Percentiles rank a stretch among this genome's conserved stretches.
Conservation (phyloP, 2,113 vertebrate species). For the Delphinapterus leucas region DNA sequence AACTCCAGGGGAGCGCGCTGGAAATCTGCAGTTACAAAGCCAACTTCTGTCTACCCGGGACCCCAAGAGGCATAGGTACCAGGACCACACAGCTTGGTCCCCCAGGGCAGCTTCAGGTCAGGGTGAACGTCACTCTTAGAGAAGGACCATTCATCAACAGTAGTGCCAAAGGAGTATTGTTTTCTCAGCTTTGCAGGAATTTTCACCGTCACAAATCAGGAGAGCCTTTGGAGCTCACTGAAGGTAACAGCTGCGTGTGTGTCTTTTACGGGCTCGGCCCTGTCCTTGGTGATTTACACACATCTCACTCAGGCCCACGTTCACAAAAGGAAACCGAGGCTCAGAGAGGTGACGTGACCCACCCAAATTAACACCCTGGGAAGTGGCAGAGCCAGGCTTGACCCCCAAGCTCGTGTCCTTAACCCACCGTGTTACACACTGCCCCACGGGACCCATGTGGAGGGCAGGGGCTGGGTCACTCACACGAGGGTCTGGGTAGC, state of each 20-base stretch:
- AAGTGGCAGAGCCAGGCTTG: neutral
- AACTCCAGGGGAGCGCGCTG: neutral
- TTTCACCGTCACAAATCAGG: neutral
- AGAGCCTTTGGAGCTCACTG: neutral
- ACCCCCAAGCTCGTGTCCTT: neutral
- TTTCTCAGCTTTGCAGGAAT: neutral
- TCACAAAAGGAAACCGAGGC: neutral
- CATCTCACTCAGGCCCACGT: neutral
- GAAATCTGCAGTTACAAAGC: neutral
- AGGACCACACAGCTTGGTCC: too few species aligned
- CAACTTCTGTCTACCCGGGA: neutral
- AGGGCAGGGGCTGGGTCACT: slow-evolving; percentile 57
- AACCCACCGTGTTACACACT: neutral
- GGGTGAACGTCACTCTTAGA: neutral
- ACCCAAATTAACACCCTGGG: neutral
- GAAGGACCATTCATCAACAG: neutral
- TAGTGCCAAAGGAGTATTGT: neutral
- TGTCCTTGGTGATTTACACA: neutral
- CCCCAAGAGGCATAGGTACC: neutral
- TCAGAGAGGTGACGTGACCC: neutral
- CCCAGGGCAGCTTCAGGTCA: neutral
- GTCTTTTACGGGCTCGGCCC: neutral
- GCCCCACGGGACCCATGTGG: neutral
- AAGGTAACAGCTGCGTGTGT: fast-evolving
- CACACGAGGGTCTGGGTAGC: slow-evolving; percentile 87